These are phyloP conservation scores for Oligia latruncula DNA, from an alignment of 2,888 invertebrate species.

Conservation along the genomic window DNA sequence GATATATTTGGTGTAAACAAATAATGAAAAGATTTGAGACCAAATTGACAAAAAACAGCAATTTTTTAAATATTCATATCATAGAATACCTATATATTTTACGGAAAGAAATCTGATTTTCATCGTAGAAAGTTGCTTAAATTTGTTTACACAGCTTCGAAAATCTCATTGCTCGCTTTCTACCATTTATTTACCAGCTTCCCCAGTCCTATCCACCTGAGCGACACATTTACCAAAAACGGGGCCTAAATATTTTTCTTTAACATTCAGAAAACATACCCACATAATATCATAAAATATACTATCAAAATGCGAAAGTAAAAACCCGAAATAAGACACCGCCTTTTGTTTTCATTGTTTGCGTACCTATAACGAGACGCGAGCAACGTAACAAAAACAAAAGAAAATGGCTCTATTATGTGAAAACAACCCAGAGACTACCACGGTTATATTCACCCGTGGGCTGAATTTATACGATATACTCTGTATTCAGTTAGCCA, in stretches of 20 bases:
- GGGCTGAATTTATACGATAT: conserved; percentile 90
- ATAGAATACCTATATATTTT: neutral
- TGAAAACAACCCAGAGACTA: conserved; percentile 89
- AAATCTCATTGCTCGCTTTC: conserved; percentile 11
- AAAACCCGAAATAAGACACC: conserved; percentile 86
- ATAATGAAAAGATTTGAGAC: neutral
- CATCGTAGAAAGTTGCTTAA: neutral
- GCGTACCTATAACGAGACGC: conserved; percentile 86
- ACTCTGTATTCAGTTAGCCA: conserved; percentile 84
- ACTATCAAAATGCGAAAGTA: conserved; percentile 79
- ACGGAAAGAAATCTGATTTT: neutral
- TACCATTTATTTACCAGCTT: conserved; percentile 8
- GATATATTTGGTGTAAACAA: neutral
- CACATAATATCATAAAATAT: conserved; percentile 75
- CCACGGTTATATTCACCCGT: conserved; percentile 89
- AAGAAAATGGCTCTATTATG: conserved; percentile 90
- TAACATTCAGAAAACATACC: conserved; percentile 70
- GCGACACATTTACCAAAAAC: conserved; percentile 54
- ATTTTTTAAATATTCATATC: neutral
- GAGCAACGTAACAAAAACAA: conserved; percentile 88
- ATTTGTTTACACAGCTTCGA: neutral
- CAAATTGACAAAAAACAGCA: neutral
- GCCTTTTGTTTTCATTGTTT: conserved; percentile 89
- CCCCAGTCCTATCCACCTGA: conserved; percentile 29
- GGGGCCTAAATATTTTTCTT: conserved; percentile 64